phyloP scores from a whole-genome alignment of 2,888 invertebrate species.

The Torymus auratus region DNA sequence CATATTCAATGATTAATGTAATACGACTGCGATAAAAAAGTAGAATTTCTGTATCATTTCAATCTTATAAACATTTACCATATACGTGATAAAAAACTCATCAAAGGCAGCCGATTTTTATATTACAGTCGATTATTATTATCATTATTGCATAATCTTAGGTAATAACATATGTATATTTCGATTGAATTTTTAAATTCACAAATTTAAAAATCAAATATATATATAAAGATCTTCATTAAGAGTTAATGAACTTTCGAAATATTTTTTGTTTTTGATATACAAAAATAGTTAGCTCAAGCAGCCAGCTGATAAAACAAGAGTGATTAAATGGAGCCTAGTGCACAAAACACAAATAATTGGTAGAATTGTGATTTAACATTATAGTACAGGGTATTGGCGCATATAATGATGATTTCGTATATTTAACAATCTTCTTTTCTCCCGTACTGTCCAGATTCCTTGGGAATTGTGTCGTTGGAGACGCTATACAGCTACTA shows the following conservation, averaged over 20 bases:
- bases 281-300: constrained; percentile 55
- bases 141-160: constrained; percentile 51
- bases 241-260: constrained; percentile 34
- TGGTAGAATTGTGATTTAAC: constrained; percentile 49
- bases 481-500: constrained; percentile 44
- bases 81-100: constrained; percentile 40
- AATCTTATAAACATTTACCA: constrained; percentile 42
- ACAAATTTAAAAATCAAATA: constrained; percentile 31
- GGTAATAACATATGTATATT: constrained; percentile 48
- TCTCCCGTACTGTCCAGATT: constrained; percentile 36
- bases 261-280: constrained; percentile 48
- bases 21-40: constrained; percentile 28
- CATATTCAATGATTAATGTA: constrained; percentile 21
- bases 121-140: constrained; percentile 49
- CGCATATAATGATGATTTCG: constrained; percentile 42
- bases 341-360: constrained; percentile 50
- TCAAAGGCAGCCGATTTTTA: constrained; percentile 49
- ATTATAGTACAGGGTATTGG: constrained; percentile 53
- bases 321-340: constrained; percentile 45
- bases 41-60: constrained; percentile 39
- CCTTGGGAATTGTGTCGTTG: constrained; percentile 39
- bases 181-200: constrained; percentile 45
- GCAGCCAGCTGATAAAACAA: constrained; percentile 49
- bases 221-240: constrained; percentile 1
- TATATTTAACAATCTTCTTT: constrained; percentile 47